Percentiles rank a stretch among this genome's conserved stretches.
Conservation (phyloP, 2,888 invertebrate species). For the Drosophila parthenogenetica region DNA sequence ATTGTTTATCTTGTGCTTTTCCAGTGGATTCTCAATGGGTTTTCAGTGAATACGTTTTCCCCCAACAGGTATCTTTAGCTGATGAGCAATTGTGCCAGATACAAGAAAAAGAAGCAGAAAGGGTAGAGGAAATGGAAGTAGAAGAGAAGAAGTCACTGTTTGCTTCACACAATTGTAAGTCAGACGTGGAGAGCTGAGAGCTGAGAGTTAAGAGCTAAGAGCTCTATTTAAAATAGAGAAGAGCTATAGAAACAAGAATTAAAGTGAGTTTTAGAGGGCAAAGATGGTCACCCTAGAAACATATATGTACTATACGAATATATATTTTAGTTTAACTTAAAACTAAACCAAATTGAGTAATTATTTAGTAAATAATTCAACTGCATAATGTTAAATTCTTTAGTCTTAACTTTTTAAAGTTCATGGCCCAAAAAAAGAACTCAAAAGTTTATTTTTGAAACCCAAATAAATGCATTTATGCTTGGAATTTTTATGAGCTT, state of each 20-base stretch:
- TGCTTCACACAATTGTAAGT: not conserved
- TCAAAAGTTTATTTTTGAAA: conserved; percentile 62
- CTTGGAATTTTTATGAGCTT: conserved; percentile 70
- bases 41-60: conserved; percentile 15
- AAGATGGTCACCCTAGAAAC: not conserved
- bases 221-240: not conserved
- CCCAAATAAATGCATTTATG: conserved; percentile 69
- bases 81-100: conserved; percentile 60
- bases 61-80: conserved; percentile 5
- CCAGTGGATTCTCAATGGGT: conserved; percentile 35
- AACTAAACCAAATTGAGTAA: too few species aligned
- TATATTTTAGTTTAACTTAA: too few species aligned
- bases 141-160: too few species aligned
- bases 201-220: not conserved
- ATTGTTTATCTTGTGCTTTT: conserved; percentile 56
- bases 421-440: not conserved
- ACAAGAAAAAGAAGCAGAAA: conserved; percentile 1
- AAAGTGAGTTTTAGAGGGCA: not conserved
- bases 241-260: not conserved
- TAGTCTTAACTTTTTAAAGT: not conserved
- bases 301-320: too few species aligned
- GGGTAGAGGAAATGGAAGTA: too few species aligned
- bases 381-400: not conserved
- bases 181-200: not conserved
- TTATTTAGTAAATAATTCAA: not conserved